Percentiles rank a stretch among this genome's conserved stretches.
Conservation (phyloP, 2,888 invertebrate genomes). For the Tipula lateralis region DNA sequence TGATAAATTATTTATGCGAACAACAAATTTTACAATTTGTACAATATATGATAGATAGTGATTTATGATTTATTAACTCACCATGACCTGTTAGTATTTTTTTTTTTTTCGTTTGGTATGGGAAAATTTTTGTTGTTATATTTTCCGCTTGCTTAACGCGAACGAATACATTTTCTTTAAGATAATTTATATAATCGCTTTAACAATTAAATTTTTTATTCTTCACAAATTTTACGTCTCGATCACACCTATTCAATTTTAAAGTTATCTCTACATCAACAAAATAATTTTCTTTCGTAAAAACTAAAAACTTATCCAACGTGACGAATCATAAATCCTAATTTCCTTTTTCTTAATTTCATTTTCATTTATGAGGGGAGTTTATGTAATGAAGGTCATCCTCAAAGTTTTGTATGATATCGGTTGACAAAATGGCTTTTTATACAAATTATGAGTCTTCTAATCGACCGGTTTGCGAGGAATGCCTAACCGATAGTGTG, state of each 20-base stretch:
- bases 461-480: no score
- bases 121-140: not conserved
- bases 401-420: no score
- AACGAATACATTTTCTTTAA: not conserved
- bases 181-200: not conserved
- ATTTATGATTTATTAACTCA: not conserved
- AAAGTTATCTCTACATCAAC: not conserved
- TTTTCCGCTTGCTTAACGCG: not conserved
- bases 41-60: not conserved
- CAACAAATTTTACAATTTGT: not conserved
- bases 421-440: no score
- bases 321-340: not conserved
- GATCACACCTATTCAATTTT: not conserved
- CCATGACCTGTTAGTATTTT: slow-evolving; percentile 25
- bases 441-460: no score
- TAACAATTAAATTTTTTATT: not conserved
- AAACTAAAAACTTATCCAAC: not conserved
- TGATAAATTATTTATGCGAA: not conserved
- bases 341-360: not conserved
- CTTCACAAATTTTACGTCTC: not conserved
- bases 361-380: not conserved
- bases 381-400: no score
- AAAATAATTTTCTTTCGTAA: not conserved
- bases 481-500: no score
- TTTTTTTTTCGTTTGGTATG: no score